These are phyloP conservation scores for Serilophus lunatus DNA, from an alignment of 2,113 vertebrate genomes.

Conservation along the genomic window DNA sequence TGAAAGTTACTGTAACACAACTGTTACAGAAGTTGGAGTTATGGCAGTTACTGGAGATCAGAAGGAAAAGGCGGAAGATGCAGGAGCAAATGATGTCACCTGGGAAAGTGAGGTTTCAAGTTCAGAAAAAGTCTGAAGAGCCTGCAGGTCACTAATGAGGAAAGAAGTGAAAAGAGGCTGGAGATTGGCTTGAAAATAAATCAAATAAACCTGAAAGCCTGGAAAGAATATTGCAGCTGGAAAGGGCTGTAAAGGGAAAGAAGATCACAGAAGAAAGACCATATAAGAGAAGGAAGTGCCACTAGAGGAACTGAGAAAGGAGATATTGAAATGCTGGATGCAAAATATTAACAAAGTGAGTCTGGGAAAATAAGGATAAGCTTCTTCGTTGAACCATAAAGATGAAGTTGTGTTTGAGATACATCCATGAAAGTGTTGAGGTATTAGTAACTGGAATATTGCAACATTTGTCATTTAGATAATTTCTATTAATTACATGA, in stretches of 20 bases:
- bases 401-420: neutral
- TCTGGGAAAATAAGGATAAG: neutral
- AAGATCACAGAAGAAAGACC: neutral
- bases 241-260: neutral
- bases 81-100: neutral
- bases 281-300: neutral
- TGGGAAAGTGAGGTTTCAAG: neutral
- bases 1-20: neutral
- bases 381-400: neutral
- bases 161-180: neutral
- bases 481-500: neutral
- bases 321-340: neutral
- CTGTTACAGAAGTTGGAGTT: neutral
- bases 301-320: neutral
- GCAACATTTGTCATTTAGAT: neutral
- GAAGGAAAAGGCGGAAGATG: neutral
- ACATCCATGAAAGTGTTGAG: neutral
- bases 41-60: neutral
- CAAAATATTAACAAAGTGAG: neutral
- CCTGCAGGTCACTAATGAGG: neutral
- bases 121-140: neutral
- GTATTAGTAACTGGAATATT: neutral
- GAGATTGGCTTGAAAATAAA: neutral
- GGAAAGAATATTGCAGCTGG: neutral
- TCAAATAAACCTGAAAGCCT: neutral